A percentile compares a stretch with the other conserved stretches of the same genome.
Conservation (phyloP, 2,113 vertebrate species). For the Benitochromis conjunctus region DNA sequence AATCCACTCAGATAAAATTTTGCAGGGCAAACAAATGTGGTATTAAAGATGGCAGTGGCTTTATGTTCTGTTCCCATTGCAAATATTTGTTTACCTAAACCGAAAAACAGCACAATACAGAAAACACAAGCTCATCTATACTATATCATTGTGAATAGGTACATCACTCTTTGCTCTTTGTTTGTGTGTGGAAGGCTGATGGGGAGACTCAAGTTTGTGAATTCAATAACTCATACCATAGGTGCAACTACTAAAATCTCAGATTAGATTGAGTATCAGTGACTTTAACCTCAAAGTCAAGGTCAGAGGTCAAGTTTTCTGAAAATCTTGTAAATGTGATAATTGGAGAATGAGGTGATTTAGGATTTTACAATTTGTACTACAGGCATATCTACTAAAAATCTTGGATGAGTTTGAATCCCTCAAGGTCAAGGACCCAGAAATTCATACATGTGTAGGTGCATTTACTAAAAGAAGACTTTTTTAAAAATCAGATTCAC, state of each 20-base stretch:
- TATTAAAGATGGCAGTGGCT: neutral
- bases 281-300: neutral
- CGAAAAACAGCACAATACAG: neutral
- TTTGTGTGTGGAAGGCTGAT: neutral
- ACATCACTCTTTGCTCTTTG: neutral
- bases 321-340: neutral
- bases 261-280: neutral
- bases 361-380: no score
- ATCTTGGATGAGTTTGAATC: no score
- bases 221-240: neutral
- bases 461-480: no score
- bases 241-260: neutral
- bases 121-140: no score
- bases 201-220: neutral
- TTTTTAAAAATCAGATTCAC: no score
- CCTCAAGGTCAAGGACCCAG: no score
- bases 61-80: neutral
- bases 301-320: neutral
- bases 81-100: neutral
- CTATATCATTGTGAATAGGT: no score
- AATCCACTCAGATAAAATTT: slow-evolving; percentile 37
- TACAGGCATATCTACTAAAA: no score
- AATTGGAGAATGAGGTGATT: neutral
- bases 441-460: no score
- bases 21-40: neutral